Percentiles rank a stretch among this genome's conserved stretches.
Conservation (phyloP, 2,888 invertebrate species). For the Trichogramma dendrolimi region DNA sequence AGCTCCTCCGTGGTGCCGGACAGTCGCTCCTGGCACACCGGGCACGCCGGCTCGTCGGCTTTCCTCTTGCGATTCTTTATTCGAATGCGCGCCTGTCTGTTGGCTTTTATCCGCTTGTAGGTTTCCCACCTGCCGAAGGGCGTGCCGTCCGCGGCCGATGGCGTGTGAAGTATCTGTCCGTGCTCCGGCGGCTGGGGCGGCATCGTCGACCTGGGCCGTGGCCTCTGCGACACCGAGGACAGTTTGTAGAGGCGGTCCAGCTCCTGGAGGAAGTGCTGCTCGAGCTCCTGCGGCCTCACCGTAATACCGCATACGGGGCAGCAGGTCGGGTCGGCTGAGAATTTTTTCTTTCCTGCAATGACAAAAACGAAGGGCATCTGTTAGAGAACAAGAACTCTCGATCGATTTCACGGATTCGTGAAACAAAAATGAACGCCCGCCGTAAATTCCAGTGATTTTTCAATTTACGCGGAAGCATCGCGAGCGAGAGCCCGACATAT, state of each 20-base stretch:
- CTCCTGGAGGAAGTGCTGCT: slow-evolving; percentile 76
- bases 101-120: slow-evolving; percentile 69
- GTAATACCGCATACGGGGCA: slow-evolving; percentile 89
- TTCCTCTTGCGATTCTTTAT: slow-evolving; percentile 67
- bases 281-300: slow-evolving; percentile 76
- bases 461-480: not conserved
- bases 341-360: slow-evolving; percentile 49
- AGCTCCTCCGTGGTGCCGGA: slow-evolving; percentile 65
- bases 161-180: slow-evolving; percentile 49
- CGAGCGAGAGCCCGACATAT: not conserved
- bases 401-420: too few species aligned
- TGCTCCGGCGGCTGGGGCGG: slow-evolving; percentile 46
- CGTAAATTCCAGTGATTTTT: not conserved
- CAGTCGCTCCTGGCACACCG: slow-evolving; percentile 72
- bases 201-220: slow-evolving; percentile 50
- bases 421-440: too few species aligned
- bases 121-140: slow-evolving; percentile 68
- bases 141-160: slow-evolving; percentile 52
- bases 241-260: slow-evolving; percentile 67
- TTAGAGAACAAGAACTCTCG: too few species aligned
- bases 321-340: slow-evolving; percentile 62
- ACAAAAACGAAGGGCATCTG: slow-evolving; percentile 5
- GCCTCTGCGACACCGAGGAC: slow-evolving; percentile 46
- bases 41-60: slow-evolving; percentile 67
- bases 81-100: slow-evolving; percentile 59